phyloP scores from a whole-genome alignment of 92 coral and sea anemone species.

The Chrysogorgia sp. region DNA sequence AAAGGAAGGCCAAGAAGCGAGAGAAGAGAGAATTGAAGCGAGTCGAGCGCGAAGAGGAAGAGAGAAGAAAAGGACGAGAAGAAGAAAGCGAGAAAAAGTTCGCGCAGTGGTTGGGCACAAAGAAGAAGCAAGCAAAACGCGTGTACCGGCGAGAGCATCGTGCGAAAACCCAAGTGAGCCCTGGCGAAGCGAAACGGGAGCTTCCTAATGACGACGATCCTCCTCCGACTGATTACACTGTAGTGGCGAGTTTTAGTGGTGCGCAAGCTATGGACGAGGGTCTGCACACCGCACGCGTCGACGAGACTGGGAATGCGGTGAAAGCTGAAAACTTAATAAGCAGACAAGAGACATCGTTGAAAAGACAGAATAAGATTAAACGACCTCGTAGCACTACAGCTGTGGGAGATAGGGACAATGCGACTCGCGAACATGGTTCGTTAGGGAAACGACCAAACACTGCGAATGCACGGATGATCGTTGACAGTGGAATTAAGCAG shows the following conservation, averaged over 20 bases:
- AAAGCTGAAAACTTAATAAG: not conserved
- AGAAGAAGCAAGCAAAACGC: conserved; percentile 15
- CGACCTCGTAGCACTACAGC: not conserved
- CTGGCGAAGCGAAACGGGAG: not conserved
- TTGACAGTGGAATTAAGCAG: not conserved
- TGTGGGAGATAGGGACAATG: not conserved
- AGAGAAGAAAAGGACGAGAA: conserved; percentile 33
- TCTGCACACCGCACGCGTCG: not conserved
- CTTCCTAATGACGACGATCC: not conserved
- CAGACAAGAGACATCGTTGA: not conserved
- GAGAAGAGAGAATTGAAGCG: conserved; percentile 22
- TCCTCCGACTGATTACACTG: conserved; percentile 34
- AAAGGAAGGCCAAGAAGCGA: conserved; percentile 14
- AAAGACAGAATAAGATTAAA: not conserved
- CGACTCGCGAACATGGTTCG: not conserved
- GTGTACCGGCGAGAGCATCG: conserved; percentile 14
- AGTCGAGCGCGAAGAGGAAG: conserved; percentile 17
- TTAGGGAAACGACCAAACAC: not conserved
- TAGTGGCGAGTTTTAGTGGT: conserved; percentile 35
- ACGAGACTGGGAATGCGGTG: not conserved
- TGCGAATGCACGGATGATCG: not conserved
- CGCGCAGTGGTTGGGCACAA: conserved; percentile 23
- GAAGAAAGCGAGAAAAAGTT: conserved; percentile 36
- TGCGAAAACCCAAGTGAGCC: not conserved
- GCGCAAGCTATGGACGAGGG: not conserved